Base-by-base conservation (phyloP, 2,797 vertebrate species). In the Vespertilio murinus region DNA sequence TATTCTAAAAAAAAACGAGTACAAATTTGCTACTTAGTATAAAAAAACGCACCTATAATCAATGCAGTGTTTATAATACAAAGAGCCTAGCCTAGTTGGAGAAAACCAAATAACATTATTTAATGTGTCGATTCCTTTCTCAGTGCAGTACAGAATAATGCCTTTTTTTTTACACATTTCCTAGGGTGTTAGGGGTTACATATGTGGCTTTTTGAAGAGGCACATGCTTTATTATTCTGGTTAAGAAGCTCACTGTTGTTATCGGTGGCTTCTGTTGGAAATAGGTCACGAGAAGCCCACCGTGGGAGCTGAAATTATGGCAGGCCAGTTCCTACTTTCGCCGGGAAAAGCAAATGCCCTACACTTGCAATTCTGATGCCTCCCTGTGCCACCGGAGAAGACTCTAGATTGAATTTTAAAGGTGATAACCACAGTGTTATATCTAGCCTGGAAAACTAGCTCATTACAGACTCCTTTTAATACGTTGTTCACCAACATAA, bases 261-360 rank as follows among this genome's bases (percentile, higher is more conserved):
- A 97, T 96, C 97, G 92, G 90, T 97, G 97, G 92, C 92, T 98
- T 97, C 96, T 97, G 94, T 95, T 97, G 97, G 98, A 98, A 98
- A 64, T 17, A 85, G 97, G 94, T 93, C 94, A 95, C 96, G 96
- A 97, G 95, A 96, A 97, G 95, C 33, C 30, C 45, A 0, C 38
- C 91, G n/a, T 2, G n/a, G 25, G 33, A 69, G 18, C n/a, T 42
- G 10, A 54, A 92, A 87, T 86, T 47, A 52, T 33, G 69, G 59
- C 11, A 45, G 35, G 56, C 18, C 1, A 3, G 0, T 81, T 52
- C 25, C 22, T 25, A 13, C 28, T 73, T 82, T 79, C 93, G 42
- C 30, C 59, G 14, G 45, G 42, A 54, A 93, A 86, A 28, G 45
- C 45, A 67, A 85, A 69, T 79, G 64, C 71, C 42, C 79, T 75